Evolutionary conservation across 2,113 vertebrate genomes (phyloP).

Genomic region (Tachysurus fulvidraco): DNA sequence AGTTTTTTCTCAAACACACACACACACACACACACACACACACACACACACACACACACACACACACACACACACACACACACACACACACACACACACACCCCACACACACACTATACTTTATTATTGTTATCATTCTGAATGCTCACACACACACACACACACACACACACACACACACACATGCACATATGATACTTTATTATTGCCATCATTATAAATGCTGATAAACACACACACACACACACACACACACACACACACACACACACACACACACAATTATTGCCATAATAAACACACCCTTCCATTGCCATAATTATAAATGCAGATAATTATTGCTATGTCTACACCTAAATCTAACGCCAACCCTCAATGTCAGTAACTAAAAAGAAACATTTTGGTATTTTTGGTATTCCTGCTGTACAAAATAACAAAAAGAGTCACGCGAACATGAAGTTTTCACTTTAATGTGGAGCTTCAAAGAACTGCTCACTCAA

Average conservation of each 20-base stretch:
- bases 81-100: neutral
- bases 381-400: neutral
- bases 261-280: neutral
- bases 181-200: neutral
- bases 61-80: neutral
- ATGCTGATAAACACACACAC: neutral
- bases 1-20: neutral
- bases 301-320: neutral
- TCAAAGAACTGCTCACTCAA: neutral
- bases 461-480: neutral
- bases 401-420: neutral
- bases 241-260: neutral
- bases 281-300: too few relatives aligned
- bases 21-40: constrained; percentile 2
- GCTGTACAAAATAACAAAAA: neutral
- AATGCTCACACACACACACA: neutral
- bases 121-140: neutral
- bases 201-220: too few relatives aligned
- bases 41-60: neutral
- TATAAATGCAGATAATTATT: neutral
- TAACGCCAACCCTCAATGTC: neutral
- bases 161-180: neutral
- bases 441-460: neutral
- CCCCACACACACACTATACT: neutral
- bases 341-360: neutral